These are phyloP conservation scores for Redunca redunca DNA, from an alignment of 2,113 vertebrate species.

Conservation along the genomic window DNA sequence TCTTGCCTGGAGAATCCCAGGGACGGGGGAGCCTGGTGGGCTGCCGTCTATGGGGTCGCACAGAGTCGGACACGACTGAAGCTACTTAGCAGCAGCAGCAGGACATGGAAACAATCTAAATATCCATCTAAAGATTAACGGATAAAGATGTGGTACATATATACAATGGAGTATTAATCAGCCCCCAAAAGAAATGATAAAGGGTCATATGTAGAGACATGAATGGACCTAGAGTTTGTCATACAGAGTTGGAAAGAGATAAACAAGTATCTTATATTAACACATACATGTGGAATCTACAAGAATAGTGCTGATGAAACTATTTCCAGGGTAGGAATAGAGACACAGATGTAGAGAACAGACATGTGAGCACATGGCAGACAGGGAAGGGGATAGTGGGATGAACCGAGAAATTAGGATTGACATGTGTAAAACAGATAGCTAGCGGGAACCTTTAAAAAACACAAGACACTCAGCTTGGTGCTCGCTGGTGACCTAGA, in stretches of 20 bases:
- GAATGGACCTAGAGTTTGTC: background rate
- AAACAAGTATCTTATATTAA: background rate
- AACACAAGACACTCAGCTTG: background rate
- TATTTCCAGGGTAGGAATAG: background rate
- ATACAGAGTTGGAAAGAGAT: background rate
- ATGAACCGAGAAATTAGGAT: background rate
- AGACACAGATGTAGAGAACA: background rate
- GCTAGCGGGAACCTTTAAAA: background rate
- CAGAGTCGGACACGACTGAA: too few species aligned
- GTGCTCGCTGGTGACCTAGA: background rate
- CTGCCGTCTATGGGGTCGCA: too few species aligned
- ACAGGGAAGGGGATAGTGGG: background rate
- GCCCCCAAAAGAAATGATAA: background rate
- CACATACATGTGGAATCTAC: background rate
- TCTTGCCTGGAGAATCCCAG: too few species aligned
- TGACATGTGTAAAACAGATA: background rate
- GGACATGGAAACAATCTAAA: background rate
- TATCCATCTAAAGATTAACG: background rate
- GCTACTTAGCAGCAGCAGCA: background rate
- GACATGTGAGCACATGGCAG: background rate
- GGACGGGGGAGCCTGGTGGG: fast-evolving
- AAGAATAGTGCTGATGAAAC: background rate
- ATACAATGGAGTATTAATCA: background rate
- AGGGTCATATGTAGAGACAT: background rate
- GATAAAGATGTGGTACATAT: background rate